phyloP scores from a whole-genome alignment of 2,797 vertebrate species.

The Limnodromus scolopaceus region DNA sequence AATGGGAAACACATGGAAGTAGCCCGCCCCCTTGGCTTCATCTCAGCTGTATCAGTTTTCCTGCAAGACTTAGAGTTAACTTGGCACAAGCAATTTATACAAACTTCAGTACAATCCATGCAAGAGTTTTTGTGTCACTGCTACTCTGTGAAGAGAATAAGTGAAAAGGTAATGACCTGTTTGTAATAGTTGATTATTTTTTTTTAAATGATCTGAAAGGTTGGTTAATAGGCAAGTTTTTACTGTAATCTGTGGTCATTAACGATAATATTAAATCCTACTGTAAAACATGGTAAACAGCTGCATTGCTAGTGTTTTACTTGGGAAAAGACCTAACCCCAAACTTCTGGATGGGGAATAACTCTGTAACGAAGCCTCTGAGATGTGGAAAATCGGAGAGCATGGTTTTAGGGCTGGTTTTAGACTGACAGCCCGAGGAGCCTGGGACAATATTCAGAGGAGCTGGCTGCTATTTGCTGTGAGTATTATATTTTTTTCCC shows the following conservation, averaged over 20 bases:
- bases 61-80: slow-evolving; percentile 47
- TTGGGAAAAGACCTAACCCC: not conserved
- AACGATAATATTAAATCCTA: not conserved
- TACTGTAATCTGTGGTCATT: not conserved
- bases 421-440: not conserved
- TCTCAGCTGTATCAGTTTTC: slow-evolving; percentile 68
- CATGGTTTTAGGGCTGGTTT: not conserved
- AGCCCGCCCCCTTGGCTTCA: slow-evolving; percentile 53
- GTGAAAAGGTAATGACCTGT: slow-evolving; percentile 35
- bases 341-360: not conserved
- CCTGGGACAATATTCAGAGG: not conserved
- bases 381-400: not conserved
- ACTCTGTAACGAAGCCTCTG: not conserved
- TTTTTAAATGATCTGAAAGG: not conserved
- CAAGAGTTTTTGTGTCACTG: slow-evolving; percentile 19
- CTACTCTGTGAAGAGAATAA: slow-evolving; percentile 17
- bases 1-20: slow-evolving; percentile 76
- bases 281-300: not conserved
- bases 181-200: slow-evolving; percentile 15
- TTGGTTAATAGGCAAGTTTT: not conserved
- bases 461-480: not conserved
- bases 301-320: not conserved
- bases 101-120: not conserved
- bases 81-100: slow-evolving; percentile 49
- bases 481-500: not conserved